phyloP scores from a whole-genome alignment of 2,113 vertebrate genomes.

The Centropristis striata region DNA sequence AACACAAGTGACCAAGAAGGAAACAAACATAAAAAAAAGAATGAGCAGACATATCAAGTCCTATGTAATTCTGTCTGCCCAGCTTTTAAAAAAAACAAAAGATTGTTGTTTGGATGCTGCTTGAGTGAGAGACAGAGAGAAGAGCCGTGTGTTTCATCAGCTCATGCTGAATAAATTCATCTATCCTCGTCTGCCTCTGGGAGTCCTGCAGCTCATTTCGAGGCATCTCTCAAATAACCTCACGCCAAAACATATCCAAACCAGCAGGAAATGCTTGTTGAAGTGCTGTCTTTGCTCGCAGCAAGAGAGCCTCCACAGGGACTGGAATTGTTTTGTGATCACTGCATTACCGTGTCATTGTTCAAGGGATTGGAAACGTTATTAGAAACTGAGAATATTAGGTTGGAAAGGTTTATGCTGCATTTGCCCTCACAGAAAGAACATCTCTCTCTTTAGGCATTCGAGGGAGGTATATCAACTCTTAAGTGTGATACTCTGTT shows the following conservation, averaged over 20 bases:
- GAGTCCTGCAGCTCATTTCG: slow-evolving; percentile 58
- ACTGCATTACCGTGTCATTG: slow-evolving; percentile 60
- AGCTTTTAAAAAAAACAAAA: slow-evolving; percentile 36
- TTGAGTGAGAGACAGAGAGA: slow-evolving; percentile 24
- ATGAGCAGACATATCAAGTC: neutral
- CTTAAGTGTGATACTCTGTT: slow-evolving; percentile 16
- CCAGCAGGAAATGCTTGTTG: slow-evolving; percentile 48
- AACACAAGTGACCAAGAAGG: neutral
- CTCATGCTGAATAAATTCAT: slow-evolving; percentile 63
- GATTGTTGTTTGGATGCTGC: slow-evolving; percentile 35
- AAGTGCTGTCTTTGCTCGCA: slow-evolving; percentile 55
- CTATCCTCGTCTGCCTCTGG: slow-evolving; percentile 55
- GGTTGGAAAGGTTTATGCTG: slow-evolving; percentile 43
- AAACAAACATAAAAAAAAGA: neutral
- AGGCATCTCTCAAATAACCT: slow-evolving; percentile 61
- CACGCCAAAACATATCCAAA: slow-evolving; percentile 55
- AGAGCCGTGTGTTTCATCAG: slow-evolving; percentile 58
- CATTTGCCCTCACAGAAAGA: slow-evolving; percentile 39
- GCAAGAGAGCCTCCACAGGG: slow-evolving; percentile 57
- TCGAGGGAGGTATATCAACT: slow-evolving; percentile 25
- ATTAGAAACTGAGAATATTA: slow-evolving; percentile 69
- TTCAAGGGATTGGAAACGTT: slow-evolving; percentile 66
- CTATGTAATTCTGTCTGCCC: neutral
- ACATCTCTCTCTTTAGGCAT: slow-evolving; percentile 47
- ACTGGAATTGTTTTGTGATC: slow-evolving; percentile 67